Conservation (phyloP, 2,888 invertebrate species). For the Ptilodon capucinus region DNA sequence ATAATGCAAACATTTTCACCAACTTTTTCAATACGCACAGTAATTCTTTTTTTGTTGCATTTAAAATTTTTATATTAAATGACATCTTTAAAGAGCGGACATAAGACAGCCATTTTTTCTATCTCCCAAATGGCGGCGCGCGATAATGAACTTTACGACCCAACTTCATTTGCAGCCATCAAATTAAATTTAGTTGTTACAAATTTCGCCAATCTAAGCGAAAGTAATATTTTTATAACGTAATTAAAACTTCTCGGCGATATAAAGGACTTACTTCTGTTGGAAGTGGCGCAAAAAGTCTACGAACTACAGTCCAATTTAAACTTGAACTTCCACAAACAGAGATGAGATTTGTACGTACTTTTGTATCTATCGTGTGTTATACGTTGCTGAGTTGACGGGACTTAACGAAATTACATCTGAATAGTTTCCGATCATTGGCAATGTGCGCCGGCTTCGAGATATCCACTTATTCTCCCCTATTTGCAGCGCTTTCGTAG, state of each 20-base stretch:
- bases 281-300: slow-evolving; percentile 12
- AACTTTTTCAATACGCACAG: too few relatives aligned
- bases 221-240: slow-evolving; percentile 36
- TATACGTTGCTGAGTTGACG: slow-evolving; percentile 15
- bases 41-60: too few relatives aligned
- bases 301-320: background rate
- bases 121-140: slow-evolving; percentile 12
- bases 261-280: slow-evolving; percentile 35
- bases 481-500: slow-evolving; percentile 2
- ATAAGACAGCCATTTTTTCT: background rate
- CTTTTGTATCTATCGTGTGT: background rate
- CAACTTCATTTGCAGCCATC: slow-evolving; percentile 24
- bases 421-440: slow-evolving; percentile 21
- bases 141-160: slow-evolving; percentile 30
- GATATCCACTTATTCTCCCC: slow-evolving; percentile 6
- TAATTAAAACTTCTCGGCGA: slow-evolving; percentile 41
- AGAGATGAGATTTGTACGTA: slow-evolving; percentile 2
- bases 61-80: background rate
- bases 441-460: slow-evolving; percentile 5
- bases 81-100: background rate
- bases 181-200: slow-evolving; percentile 32
- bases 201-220: slow-evolving; percentile 28
- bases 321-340: background rate
- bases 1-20: too few relatives aligned
- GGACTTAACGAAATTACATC: slow-evolving; percentile 10